These are phyloP conservation scores for Mus minutoides DNA, from an alignment of 2,797 vertebrate genomes.

Conservation along the genomic window DNA sequence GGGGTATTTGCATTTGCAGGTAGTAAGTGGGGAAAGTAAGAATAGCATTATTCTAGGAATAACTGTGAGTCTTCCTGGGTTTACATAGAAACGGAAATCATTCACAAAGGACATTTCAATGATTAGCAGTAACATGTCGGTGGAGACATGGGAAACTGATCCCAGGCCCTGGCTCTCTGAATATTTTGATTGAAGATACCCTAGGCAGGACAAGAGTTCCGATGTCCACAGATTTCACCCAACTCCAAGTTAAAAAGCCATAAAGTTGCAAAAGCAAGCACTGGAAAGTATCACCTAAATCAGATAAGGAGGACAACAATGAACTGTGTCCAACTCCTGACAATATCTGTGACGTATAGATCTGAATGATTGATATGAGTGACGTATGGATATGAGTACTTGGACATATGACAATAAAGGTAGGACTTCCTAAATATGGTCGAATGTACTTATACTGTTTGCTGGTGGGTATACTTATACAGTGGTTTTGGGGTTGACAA, in stretches of 20 bases:
- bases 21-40: neutral
- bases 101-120: neutral
- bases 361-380: neutral
- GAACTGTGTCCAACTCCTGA: neutral
- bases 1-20: neutral
- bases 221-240: neutral
- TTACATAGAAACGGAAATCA: neutral
- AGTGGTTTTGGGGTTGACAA: neutral
- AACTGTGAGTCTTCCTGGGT: neutral
- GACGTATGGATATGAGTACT: neutral
- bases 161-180: neutral
- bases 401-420: neutral
- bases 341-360: neutral
- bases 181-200: neutral
- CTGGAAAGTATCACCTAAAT: neutral
- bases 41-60: neutral
- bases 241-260: neutral
- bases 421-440: neutral
- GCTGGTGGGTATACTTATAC: neutral
- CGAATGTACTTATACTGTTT: neutral
- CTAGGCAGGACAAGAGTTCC: neutral
- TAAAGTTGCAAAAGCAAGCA: neutral
- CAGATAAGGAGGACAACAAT: neutral
- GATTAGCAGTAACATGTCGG: neutral
- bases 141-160: neutral